Evolutionary conservation across 2,113 vertebrate genomes (phyloP).

Genomic region (Shinisaurus crocodilurus): DNA sequence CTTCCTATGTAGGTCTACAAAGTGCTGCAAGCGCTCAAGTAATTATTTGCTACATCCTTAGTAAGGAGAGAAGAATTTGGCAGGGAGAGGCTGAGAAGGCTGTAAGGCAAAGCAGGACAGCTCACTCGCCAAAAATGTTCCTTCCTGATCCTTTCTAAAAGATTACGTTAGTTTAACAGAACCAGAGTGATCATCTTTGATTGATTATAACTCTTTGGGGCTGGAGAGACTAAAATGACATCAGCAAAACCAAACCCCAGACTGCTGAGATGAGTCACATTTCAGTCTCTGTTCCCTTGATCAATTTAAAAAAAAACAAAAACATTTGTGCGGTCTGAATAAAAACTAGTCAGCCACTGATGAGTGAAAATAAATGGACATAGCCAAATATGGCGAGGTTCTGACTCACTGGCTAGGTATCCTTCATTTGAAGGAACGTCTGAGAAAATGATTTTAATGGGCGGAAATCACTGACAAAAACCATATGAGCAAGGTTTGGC

Average conservation of each 20-base stretch:
- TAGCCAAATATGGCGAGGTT: slow-evolving; percentile 66
- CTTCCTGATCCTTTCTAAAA: background rate
- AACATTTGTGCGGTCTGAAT: slow-evolving; percentile 57
- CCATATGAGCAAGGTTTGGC: slow-evolving; percentile 1
- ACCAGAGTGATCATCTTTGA: slow-evolving; percentile 29
- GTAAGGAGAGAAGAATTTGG: background rate
- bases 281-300: slow-evolving; percentile 71
- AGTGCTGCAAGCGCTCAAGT: background rate
- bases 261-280: slow-evolving; percentile 63
- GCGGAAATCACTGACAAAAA: slow-evolving; percentile 43
- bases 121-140: background rate
- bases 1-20: background rate
- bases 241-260: slow-evolving; percentile 66
- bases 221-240: slow-evolving; percentile 55
- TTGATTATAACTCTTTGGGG: slow-evolving; percentile 52
- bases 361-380: slow-evolving; percentile 60
- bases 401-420: slow-evolving; percentile 65
- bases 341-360: slow-evolving; percentile 58
- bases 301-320: slow-evolving; percentile 11
- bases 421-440: slow-evolving; percentile 45
- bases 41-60: background rate
- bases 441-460: slow-evolving; percentile 40
- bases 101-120: background rate
- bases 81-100: background rate
- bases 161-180: slow-evolving; percentile 54